These are phyloP conservation scores for Perccottus glenii DNA, from an alignment of 2,113 vertebrate genomes.

Conservation along the genomic window DNA sequence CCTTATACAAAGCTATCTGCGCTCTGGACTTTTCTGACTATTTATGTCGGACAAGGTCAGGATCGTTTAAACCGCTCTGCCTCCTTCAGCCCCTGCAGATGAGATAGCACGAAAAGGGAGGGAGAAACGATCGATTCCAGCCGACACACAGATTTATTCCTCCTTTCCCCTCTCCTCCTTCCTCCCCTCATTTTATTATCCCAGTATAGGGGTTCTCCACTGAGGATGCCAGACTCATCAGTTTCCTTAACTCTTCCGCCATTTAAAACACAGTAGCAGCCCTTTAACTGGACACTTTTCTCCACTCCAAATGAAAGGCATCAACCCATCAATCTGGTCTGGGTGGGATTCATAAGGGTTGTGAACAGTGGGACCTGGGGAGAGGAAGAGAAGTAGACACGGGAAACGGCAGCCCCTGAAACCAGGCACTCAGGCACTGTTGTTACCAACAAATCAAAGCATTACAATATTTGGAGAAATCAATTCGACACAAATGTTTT, in stretches of 20 bases:
- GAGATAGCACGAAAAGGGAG: slow-evolving; percentile 69
- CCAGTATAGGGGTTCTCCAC: slow-evolving; percentile 11
- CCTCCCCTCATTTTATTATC: slow-evolving; percentile 22
- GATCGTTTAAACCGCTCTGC: slow-evolving; percentile 80
- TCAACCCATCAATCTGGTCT: slow-evolving; percentile 69
- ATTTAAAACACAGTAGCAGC: slow-evolving; percentile 75
- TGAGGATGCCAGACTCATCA: slow-evolving; percentile 54
- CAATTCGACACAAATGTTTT: no score
- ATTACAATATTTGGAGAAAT: no score
- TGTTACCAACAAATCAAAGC: no score
- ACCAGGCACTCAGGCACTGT: slow-evolving; percentile 8
- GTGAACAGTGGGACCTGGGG: slow-evolving; percentile 34
- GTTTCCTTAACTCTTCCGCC: slow-evolving; percentile 68
- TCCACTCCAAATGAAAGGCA: slow-evolving; percentile 69
- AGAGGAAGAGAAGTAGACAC: slow-evolving; percentile 31
- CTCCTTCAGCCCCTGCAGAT: slow-evolving; percentile 77
- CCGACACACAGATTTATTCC: slow-evolving; percentile 76
- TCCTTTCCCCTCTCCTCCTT: slow-evolving; percentile 11
- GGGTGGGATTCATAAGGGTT: neutral
- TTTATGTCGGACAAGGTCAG: slow-evolving; percentile 86
- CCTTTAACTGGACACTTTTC: slow-evolving; percentile 77
- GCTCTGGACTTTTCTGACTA: slow-evolving; percentile 82
- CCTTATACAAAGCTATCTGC: slow-evolving; percentile 78
- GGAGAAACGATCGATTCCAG: slow-evolving; percentile 75
- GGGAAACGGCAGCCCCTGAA: slow-evolving; percentile 17